phyloP scores from a whole-genome alignment of 2,797 vertebrate genomes.

The Lepilemur ruficaudatus region DNA sequence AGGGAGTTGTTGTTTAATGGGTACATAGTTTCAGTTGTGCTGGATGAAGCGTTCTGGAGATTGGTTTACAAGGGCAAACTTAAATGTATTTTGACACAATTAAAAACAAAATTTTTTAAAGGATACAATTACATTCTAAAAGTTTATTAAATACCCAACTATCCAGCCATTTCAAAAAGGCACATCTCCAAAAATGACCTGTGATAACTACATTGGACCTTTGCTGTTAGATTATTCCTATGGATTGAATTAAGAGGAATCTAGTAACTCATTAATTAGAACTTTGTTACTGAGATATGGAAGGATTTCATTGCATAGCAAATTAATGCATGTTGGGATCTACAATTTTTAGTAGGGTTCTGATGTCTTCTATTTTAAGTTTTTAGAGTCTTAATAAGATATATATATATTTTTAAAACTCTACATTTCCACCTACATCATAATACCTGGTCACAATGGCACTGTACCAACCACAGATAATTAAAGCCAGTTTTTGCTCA shows the following conservation, averaged over 20 bases:
- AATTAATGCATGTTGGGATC: not conserved
- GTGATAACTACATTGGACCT: not conserved
- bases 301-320: not conserved
- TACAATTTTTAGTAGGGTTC: not conserved
- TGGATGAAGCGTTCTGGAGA: not conserved
- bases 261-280: constrained; percentile 34
- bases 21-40: not conserved
- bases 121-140: not conserved
- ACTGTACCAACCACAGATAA: not conserved
- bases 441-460: not conserved
- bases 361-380: not conserved
- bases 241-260: not conserved
- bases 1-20: not conserved
- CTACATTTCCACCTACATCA: not conserved
- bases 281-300: not conserved
- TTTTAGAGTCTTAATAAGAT: constrained; percentile 8
- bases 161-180: not conserved
- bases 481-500: constrained; percentile 25
- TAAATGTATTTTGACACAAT: not conserved
- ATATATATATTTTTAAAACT: not conserved
- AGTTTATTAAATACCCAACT: not conserved
- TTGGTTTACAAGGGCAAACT: not conserved
- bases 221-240: not conserved
- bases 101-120: not conserved
- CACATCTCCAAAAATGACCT: not conserved